Conservation (phyloP, 1,140 invertebrate genomes). For the Paramacrobiotus metropolitanus region DNA sequence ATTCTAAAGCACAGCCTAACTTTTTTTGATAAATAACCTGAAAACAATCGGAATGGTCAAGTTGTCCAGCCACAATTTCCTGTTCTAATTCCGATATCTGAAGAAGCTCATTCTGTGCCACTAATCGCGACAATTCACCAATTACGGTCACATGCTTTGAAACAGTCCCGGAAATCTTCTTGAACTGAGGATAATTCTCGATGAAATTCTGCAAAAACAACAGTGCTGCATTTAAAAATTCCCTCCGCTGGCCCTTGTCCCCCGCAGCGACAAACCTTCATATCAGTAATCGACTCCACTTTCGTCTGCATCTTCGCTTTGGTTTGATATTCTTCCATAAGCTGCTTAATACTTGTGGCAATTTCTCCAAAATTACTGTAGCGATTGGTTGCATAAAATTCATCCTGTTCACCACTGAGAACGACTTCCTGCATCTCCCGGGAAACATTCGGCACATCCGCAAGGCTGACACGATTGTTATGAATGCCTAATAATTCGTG, state of each 20-base stretch:
- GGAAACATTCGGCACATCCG: slow-evolving; percentile 37
- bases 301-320: slow-evolving; percentile 88
- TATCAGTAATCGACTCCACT: slow-evolving; percentile 89
- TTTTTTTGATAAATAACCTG: slow-evolving; percentile 35
- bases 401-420: slow-evolving; percentile 78
- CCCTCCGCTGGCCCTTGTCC: not conserved
- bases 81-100: slow-evolving; percentile 90
- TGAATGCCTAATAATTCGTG: slow-evolving; percentile 82
- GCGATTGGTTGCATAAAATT: slow-evolving; percentile 90
- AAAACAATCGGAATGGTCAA: slow-evolving; percentile 65
- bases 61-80: slow-evolving; percentile 63
- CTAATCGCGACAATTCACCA: slow-evolving; percentile 66
- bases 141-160: slow-evolving; percentile 90
- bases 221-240: not conserved
- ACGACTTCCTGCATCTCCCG: slow-evolving; percentile 82
- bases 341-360: slow-evolving; percentile 76
- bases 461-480: slow-evolving; percentile 80
- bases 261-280: slow-evolving; percentile 41
- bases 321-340: slow-evolving; percentile 93
- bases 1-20: not conserved
- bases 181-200: slow-evolving; percentile 92
- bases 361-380: slow-evolving; percentile 96
- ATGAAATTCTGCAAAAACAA: slow-evolving; percentile 45
- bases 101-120: slow-evolving; percentile 50
- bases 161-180: slow-evolving; percentile 95